A percentile compares a stretch with the other conserved stretches of the same genome.
phyloP scores from a whole-genome alignment of 1,140 invertebrate species.

The Nymphalis io region DNA sequence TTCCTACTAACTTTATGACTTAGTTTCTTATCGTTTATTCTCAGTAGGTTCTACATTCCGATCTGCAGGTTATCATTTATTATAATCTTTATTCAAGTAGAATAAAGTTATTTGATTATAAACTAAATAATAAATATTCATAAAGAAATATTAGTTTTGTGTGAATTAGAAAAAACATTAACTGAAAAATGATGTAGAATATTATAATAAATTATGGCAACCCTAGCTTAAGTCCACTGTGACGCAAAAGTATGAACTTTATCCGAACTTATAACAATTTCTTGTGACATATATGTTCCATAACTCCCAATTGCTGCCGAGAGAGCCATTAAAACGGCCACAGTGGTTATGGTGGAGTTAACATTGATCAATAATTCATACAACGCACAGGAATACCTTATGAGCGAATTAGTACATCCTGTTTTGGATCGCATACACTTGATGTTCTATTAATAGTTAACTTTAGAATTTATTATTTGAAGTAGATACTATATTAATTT shows the following conservation, averaged over 20 bases:
- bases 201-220: background rate
- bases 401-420: constrained; percentile 4
- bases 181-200: no score
- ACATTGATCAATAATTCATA: constrained; percentile 23
- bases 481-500: no score
- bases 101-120: no score
- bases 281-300: constrained; percentile 16
- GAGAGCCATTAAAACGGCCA: constrained; percentile 22
- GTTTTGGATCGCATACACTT: background rate
- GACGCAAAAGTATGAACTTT: constrained; percentile 2
- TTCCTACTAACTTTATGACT: no score
- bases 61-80: no score
- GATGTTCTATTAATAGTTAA: background rate
- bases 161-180: no score
- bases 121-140: no score
- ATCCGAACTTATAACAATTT: constrained; percentile 20
- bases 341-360: constrained; percentile 17
- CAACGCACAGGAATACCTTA: constrained; percentile 14
- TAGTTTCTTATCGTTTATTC: no score
- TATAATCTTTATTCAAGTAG: no score
- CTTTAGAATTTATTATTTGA: no score
- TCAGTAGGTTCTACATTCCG: no score
- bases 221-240: background rate
- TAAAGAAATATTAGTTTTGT: no score
- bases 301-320: constrained; percentile 21